Percentiles rank a stretch among this genome's conserved stretches.
phyloP scores from a whole-genome alignment of 2,113 vertebrate genomes.

The Tricholaema leucomelas region DNA sequence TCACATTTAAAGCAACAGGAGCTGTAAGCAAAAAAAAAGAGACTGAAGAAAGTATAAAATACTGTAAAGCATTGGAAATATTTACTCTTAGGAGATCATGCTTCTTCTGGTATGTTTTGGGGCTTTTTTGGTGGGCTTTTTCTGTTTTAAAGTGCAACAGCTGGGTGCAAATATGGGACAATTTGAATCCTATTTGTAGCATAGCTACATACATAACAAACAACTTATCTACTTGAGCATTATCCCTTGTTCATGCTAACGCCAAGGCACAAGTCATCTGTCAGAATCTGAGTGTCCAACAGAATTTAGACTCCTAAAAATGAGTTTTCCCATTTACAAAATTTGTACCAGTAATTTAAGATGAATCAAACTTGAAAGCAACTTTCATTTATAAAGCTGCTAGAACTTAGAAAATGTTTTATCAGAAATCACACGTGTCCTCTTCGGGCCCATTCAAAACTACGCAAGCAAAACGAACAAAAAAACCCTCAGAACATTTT shows the following conservation, averaged over 20 bases:
- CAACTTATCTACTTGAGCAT: not conserved
- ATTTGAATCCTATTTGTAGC: not conserved
- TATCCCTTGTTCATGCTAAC: not conserved
- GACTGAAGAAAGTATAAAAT: not conserved
- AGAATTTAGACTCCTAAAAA: not conserved
- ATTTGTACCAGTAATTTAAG: not conserved
- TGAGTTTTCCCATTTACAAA: not conserved
- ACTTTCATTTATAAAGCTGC: not conserved
- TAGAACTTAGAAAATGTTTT: not conserved
- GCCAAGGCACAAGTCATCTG: not conserved
- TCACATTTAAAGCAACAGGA: not conserved
- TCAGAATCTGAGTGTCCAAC: not conserved
- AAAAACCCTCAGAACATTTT: too few species aligned
- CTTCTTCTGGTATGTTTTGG: not conserved
- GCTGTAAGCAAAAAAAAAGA: not conserved
- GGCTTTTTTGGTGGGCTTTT: fast-evolving
- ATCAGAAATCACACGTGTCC: not conserved
- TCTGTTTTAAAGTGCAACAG: not conserved
- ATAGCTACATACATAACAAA: not conserved
- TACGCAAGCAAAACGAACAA: not conserved
- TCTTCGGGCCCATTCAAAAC: not conserved
- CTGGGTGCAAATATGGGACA: not conserved
- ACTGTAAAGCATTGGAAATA: not conserved
- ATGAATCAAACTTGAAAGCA: not conserved
- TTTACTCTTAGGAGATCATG: not conserved